phyloP scores from a whole-genome alignment of 1,140 invertebrate genomes.

The Camponotus floridanus region DNA sequence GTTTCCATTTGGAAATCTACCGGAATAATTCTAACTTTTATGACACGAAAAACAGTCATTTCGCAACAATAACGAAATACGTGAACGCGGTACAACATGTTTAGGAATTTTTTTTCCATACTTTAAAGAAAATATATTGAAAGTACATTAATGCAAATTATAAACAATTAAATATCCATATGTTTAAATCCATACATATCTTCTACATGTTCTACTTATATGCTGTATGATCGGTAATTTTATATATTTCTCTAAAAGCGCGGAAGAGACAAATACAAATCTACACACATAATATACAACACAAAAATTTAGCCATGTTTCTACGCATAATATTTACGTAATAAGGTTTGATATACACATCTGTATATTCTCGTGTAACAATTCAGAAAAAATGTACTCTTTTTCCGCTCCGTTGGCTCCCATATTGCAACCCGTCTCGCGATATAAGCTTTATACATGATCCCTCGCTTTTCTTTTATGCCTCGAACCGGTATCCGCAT shows the following conservation, averaged over 20 bases:
- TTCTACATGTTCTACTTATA: not conserved
- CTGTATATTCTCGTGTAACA: conserved; percentile 2
- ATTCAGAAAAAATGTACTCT: conserved; percentile 56
- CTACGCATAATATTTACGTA: not conserved
- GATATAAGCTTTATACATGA: conserved; percentile 68
- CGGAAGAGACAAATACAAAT: no score
- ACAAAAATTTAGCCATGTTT: not conserved
- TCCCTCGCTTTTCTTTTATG: conserved; percentile 71
- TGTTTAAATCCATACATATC: not conserved
- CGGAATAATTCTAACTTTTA: conserved; percentile 60
- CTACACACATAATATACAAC: not conserved
- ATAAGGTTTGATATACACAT: not conserved
- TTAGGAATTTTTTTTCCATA: conserved; percentile 20
- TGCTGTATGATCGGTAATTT: not conserved
- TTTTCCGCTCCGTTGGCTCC: conserved; percentile 46
- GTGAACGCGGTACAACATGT: not conserved
- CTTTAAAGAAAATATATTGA: conserved; percentile 3
- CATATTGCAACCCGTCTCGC: conserved; percentile 46
- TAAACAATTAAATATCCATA: not conserved
- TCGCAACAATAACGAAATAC: conserved; percentile 24
- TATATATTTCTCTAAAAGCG: not conserved
- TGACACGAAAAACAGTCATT: conserved; percentile 44
- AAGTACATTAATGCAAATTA: not conserved
- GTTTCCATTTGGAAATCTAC: conserved; percentile 54
- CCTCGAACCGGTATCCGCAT: conserved; percentile 48